Conservation (phyloP, 2,888 invertebrate species). For the Listrodromus nycthemerus region DNA sequence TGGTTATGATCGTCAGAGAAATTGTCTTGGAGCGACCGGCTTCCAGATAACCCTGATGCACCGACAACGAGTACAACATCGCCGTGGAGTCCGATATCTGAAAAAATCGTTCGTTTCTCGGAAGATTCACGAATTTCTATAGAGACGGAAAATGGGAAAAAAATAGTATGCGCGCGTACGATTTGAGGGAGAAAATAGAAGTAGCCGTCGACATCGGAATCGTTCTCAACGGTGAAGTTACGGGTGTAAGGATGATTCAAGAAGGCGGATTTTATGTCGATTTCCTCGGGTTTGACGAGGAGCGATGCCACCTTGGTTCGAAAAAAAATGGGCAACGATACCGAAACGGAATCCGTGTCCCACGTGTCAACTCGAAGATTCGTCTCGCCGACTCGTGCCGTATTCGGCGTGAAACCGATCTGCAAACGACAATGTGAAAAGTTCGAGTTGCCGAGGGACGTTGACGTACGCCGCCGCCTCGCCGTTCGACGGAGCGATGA, state of each 20-base stretch:
- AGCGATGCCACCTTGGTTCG: slow-evolving; percentile 86
- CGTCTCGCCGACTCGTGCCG: slow-evolving; percentile 85
- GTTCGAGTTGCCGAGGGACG: background rate
- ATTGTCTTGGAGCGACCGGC: slow-evolving; percentile 85
- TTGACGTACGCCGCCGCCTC: too few relatives aligned
- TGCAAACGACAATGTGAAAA: slow-evolving; percentile 72
- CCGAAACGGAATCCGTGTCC: slow-evolving; percentile 86
- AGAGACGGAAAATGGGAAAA: too few relatives aligned
- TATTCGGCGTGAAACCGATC: slow-evolving; percentile 87
- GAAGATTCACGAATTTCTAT: too few relatives aligned
- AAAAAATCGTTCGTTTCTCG: too few relatives aligned
- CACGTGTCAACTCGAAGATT: slow-evolving; percentile 86
- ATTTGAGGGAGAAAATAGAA: slow-evolving; percentile 83
- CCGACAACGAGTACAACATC: slow-evolving; percentile 76
- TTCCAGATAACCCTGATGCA: slow-evolving; percentile 78
- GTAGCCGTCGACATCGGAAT: slow-evolving; percentile 85
- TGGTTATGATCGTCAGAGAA: slow-evolving; percentile 85
- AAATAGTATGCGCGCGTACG: too few relatives aligned
- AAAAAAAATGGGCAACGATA: slow-evolving; percentile 86
- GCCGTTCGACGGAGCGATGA: too few relatives aligned
- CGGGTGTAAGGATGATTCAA: slow-evolving; percentile 86
- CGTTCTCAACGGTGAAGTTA: slow-evolving; percentile 85
- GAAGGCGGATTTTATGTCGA: slow-evolving; percentile 87
- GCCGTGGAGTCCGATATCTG: slow-evolving; percentile 69
- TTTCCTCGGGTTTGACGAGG: slow-evolving; percentile 84